These are phyloP conservation scores for Macrophya annulata DNA, from an alignment of 2,888 invertebrate species.

Conservation along the genomic window DNA sequence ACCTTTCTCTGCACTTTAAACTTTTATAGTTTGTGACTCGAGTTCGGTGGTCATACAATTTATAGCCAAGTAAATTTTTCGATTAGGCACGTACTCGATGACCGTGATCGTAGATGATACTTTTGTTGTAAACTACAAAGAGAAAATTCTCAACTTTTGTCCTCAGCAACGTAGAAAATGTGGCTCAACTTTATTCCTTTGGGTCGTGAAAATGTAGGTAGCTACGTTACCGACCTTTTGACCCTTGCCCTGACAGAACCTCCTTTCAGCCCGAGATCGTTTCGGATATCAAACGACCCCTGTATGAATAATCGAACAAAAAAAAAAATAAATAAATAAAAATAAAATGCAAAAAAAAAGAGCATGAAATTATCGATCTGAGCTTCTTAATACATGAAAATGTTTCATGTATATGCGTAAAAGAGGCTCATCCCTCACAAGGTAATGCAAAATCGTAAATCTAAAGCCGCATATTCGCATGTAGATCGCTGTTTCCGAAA, in stretches of 20 bases:
- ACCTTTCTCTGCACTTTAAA: background rate
- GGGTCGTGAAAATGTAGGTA: conserved; percentile 32
- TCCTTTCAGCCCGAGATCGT: conserved; percentile 45
- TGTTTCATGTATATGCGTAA: background rate
- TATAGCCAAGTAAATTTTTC: background rate
- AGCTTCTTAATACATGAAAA: background rate
- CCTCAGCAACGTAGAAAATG: conserved; percentile 32
- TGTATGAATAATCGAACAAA: conserved; percentile 41
- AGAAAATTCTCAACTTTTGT: conserved; percentile 20
- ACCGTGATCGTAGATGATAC: background rate
- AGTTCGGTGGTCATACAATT: background rate
- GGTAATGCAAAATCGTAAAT: conserved; percentile 12
- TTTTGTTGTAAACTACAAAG: background rate
- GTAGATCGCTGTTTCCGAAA: background rate
- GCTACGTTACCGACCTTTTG: conserved; percentile 35
- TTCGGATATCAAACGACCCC: conserved; percentile 46
- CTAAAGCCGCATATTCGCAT: background rate
- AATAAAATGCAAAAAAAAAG: background rate
- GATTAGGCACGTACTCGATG: conserved; percentile 3
- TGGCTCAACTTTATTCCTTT: conserved; percentile 31
- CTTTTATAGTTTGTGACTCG: background rate
- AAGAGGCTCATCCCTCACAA: background rate
- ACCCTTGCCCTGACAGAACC: conserved; percentile 28
- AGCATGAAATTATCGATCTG: conserved; percentile 25
- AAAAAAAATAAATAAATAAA: background rate